Evolutionary conservation across 2,888 invertebrate species (phyloP).

Genomic region (Pollenia griseotomentosa): DNA sequence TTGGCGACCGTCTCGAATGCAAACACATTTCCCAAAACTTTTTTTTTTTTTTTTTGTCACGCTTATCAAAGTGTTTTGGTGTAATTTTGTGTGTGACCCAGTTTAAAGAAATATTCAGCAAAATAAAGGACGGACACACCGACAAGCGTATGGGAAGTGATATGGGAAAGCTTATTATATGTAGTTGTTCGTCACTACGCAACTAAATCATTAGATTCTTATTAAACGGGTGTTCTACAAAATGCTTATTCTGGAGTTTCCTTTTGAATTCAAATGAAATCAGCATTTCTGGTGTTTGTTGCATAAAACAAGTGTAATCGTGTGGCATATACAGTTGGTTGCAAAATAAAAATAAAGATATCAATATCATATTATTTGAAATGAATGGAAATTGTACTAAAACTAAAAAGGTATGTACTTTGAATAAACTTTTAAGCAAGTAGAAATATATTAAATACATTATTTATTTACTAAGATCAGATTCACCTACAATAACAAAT

Average conservation of each 20-base stretch:
- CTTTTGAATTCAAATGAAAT: constrained; percentile 30
- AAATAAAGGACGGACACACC: constrained; percentile 9
- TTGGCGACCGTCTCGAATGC: constrained; percentile 49
- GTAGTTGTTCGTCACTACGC: constrained; percentile 58
- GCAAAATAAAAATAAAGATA: neutral
- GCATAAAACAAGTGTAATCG: constrained; percentile 20
- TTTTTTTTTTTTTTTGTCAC: constrained; percentile 34
- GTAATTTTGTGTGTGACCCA: constrained; percentile 65
- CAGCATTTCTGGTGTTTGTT: constrained; percentile 34
- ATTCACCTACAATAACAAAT: too few species aligned
- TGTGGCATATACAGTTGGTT: constrained; percentile 1
- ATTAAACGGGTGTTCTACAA: constrained; percentile 71
- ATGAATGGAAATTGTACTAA: too few species aligned
- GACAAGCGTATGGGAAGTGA: neutral
- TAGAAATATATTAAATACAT: too few species aligned
- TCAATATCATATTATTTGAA: neutral
- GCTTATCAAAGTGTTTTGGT: constrained; percentile 51
- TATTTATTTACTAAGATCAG: too few species aligned
- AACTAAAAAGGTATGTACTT: too few species aligned
- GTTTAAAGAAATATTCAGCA: constrained; percentile 40
- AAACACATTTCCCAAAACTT: neutral
- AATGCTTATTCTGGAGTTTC: constrained; percentile 68
- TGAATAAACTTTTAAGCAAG: too few species aligned
- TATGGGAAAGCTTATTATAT: constrained; percentile 9
- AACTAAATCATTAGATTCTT: constrained; percentile 71